phyloP scores from a whole-genome alignment of 1,140 invertebrate species.

The Amyelois transitella region DNA sequence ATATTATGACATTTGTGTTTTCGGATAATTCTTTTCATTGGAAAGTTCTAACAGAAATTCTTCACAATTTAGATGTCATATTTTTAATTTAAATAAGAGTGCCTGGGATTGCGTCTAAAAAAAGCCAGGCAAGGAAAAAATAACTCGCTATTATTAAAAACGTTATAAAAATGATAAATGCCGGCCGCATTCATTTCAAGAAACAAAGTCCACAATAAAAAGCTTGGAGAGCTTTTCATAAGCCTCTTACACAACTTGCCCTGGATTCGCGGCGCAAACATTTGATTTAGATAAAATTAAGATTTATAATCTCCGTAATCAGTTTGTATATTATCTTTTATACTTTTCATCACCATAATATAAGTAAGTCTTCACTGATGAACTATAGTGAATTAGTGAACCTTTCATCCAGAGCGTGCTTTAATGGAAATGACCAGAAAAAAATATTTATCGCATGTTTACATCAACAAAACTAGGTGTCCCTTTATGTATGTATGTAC shows the following conservation, averaged over 20 bases:
- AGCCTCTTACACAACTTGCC: constrained; percentile 13
- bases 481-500: too few relatives aligned
- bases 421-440: too few relatives aligned
- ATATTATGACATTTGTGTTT: too few relatives aligned
- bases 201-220: neutral
- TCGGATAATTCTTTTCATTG: too few relatives aligned
- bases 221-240: neutral
- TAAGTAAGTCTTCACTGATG: neutral
- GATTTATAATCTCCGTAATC: too few relatives aligned
- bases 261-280: constrained; percentile 13
- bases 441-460: too few relatives aligned
- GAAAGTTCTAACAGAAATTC: too few relatives aligned
- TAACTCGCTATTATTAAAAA: neutral
- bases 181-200: neutral
- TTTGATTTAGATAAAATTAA: constrained; percentile 21
- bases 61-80: too few relatives aligned
- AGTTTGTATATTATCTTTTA: neutral
- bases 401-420: too few relatives aligned
- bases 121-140: neutral
- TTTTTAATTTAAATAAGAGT: too few relatives aligned
- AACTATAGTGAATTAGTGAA: too few relatives aligned
- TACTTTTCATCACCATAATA: neutral
- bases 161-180: neutral
- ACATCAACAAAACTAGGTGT: too few relatives aligned
- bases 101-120: neutral